Evolutionary conservation across 2,888 invertebrate species (phyloP), one percentile per base, ranked within the genome.

Genomic region (Pemphredon lugubris): DNA sequence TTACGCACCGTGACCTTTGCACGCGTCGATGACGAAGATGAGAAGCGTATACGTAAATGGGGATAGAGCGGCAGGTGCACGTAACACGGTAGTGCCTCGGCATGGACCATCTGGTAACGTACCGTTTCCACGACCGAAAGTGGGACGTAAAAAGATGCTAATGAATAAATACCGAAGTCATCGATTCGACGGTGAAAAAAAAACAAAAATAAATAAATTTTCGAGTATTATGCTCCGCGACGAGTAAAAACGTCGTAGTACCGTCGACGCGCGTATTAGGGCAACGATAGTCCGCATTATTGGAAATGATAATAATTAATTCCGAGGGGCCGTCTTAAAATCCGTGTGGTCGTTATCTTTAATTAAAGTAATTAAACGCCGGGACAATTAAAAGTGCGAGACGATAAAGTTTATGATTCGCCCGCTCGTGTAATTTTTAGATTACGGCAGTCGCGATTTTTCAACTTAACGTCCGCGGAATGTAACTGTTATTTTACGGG

Each of bases 71-170:
- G 76, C 83, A 83, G 83, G 85, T 84, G 84, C 67, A 75, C 79
- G 83, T 84, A 86, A 83, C 75, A 79, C 83, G 81, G 85, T 83
- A 86, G 84, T 76, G 66, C 57, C 53, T 59, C 57, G 63, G 61
- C 75, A 80, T 80, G 57, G 58, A 79, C 86, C 86, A 87, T 86
- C 83, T 86, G 87, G 82, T 75, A 68, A 75, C 70, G 75, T 75
- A 63, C 71, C 71, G 69, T 64, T 73, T 65, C 64, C 71, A 23
- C 40, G 45, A 21, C 73, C 65, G 82, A 83, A 84, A 84, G 79
- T 73, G 72, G 79, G 67, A 76, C 77, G 78, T 79, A 72, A 79
- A 81, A 71, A 60, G 77, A 84, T 79, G 81, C 79, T 81, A 78
- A 84, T 73, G 75, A 74, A 55, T 65, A 69, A 68, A 60, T 47